Percentiles rank a stretch among this genome's conserved stretches.
These are phyloP conservation scores for Nerophis lumbriciformis DNA, from an alignment of 2,113 vertebrate species.

Conservation along the genomic window DNA sequence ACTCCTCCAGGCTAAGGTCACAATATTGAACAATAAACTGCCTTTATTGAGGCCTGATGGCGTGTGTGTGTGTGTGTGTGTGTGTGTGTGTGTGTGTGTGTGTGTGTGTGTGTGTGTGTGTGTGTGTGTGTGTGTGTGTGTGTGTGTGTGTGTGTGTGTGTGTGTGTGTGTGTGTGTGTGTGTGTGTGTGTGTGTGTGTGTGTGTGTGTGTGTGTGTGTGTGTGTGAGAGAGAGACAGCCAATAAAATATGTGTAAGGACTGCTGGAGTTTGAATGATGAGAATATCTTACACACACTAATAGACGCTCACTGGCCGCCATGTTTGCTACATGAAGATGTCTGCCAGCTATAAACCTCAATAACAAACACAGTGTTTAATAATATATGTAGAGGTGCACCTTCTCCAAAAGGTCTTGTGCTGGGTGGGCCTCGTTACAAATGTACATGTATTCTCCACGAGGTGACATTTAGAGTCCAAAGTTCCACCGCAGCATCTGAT, in stretches of 20 bases:
- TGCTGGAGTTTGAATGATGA: constrained; percentile 1
- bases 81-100: not conserved
- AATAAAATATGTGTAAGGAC: constrained; percentile 10
- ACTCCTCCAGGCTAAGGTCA: constrained; percentile 58
- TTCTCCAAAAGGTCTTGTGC: no score
- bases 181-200: constrained; percentile 3
- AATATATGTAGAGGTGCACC: not conserved
- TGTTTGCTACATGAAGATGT: not conserved
- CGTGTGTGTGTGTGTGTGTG: not conserved
- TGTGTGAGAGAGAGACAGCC: constrained; percentile 2
- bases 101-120: no score
- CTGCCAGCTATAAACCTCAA: not conserved
- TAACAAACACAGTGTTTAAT: not conserved
- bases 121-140: no score
- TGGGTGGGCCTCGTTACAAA: not conserved
- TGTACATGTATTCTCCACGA: not conserved
- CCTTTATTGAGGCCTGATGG: constrained; percentile 25
- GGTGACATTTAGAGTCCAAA: not conserved
- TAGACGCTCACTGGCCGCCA: constrained; percentile 1
- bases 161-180: not conserved
- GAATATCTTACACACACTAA: not conserved
- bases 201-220: not conserved
- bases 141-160: no score
- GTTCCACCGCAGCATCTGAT: constrained; percentile 33
- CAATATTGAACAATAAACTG: constrained; percentile 48